Evolutionary conservation across 2,797 vertebrate species (phyloP), one percentile per base, ranked within the genome.

Genomic region (Naso thynnoides): DNA sequence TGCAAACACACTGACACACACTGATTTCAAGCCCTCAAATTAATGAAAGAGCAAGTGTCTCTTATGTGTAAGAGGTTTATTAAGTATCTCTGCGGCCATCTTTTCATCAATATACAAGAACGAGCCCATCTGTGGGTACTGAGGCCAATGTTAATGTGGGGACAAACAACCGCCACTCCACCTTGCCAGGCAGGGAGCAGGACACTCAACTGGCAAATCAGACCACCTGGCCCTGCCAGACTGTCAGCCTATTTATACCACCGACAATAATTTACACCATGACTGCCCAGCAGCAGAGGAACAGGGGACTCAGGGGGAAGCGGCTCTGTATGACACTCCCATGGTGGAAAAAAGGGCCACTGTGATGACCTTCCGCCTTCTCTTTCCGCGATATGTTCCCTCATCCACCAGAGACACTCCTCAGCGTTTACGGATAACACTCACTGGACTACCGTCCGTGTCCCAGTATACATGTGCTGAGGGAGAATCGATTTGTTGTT

Each of bases 221-320:
- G 82, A 86, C 83, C 89, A 90, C 86, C 84, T 90, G 86, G 80
- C 71, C 75, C 80, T 81, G 83, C 73, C 77, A 87, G 79, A 80
- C 82, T 89, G 86, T 84, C 86, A 69, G 41, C 79, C 87, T 90
- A 92, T 90, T 88, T 86, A 85, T 92, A 92, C 84, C 36, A 65
- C 29, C 54, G 69, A 89, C 83, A 89, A 90, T 93, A 88, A 93
- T 91, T 92, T 89, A 88, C 58, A 83, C 73, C 74, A 72, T 59
- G 61, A 76, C 72, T 63, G 54, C 78, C 81, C 76, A 85, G 70
- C 41, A 49, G 87, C 77, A 74, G 38, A 82, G 41, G 76, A 54
- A 56, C 23, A 49, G 39, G n/a, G 70, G 54, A 73, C 42, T 76
- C 71, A 47, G 68, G 64, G 62, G 70, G 61, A 87, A 57, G 58